Evolutionary conservation across 2,113 vertebrate genomes (phyloP).

Genomic region (Burhinus oedicnemus): DNA sequence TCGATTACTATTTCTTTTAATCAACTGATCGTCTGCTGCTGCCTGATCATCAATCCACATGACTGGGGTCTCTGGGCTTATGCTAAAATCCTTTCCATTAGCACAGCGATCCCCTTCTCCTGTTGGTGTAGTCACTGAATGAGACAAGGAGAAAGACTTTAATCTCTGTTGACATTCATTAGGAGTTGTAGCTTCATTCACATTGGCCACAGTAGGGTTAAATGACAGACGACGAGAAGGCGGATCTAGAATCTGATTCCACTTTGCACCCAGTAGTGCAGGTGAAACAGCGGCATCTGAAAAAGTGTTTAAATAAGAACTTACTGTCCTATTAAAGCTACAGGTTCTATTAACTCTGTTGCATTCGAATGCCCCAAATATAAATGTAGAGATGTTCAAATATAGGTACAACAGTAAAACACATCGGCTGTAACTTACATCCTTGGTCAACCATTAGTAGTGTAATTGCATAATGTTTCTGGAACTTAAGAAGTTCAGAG

Average conservation of each 20-base stretch:
- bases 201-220: constrained; percentile 81
- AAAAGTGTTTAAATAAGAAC: constrained; percentile 18
- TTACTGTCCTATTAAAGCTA: neutral
- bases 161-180: constrained; percentile 83
- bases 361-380: neutral
- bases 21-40: constrained; percentile 74
- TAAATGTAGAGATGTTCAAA: neutral
- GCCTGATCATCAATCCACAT: constrained; percentile 86
- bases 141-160: constrained; percentile 81
- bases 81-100: constrained; percentile 77
- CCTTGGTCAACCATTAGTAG: neutral
- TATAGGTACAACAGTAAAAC: neutral
- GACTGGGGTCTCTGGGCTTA: constrained; percentile 74
- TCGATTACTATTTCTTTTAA: constrained; percentile 65
- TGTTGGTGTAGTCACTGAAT: constrained; percentile 60
- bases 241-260: constrained; percentile 93
- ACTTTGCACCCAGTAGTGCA: constrained; percentile 88
- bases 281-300: constrained; percentile 91
- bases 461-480: neutral
- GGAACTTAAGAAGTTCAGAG: neutral
- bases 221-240: constrained; percentile 82
- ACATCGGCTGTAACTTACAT: neutral
- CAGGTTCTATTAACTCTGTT: neutral
- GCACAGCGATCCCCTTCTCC: constrained; percentile 66
- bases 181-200: constrained; percentile 78